Conservation (phyloP, 2,113 vertebrate genomes). For the Gopherus evgoodei region DNA sequence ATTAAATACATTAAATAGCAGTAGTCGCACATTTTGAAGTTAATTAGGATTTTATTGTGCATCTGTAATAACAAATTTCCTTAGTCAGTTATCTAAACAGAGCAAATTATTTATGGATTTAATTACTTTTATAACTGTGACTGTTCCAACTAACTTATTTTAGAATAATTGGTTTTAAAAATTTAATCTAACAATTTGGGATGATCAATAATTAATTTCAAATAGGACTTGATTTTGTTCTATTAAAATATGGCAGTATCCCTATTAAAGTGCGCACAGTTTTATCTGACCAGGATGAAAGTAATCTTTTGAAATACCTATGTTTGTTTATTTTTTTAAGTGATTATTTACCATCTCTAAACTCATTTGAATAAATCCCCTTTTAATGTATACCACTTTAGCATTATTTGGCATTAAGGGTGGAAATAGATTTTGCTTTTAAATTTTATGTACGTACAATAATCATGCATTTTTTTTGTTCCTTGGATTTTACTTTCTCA, state of each 20-base stretch:
- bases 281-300: background rate
- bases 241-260: conserved; percentile 21
- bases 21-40: conserved; percentile 4
- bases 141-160: conserved; percentile 20
- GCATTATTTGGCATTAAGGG: background rate
- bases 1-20: background rate
- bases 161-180: conserved; percentile 54
- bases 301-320: background rate
- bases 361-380: background rate
- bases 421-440: background rate
- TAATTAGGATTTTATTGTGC: background rate
- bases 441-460: background rate
- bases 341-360: background rate
- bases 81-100: background rate
- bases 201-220: conserved; percentile 59
- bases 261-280: background rate
- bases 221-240: conserved; percentile 13
- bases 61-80: background rate
- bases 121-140: conserved; percentile 40
- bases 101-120: conserved; percentile 32
- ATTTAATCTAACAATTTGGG: conserved; percentile 42
- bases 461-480: background rate
- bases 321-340: background rate
- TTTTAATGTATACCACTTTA: background rate
- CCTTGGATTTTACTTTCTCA: background rate